phyloP scores from a whole-genome alignment of 2,888 invertebrate genomes.

The Oligia strigilis region DNA sequence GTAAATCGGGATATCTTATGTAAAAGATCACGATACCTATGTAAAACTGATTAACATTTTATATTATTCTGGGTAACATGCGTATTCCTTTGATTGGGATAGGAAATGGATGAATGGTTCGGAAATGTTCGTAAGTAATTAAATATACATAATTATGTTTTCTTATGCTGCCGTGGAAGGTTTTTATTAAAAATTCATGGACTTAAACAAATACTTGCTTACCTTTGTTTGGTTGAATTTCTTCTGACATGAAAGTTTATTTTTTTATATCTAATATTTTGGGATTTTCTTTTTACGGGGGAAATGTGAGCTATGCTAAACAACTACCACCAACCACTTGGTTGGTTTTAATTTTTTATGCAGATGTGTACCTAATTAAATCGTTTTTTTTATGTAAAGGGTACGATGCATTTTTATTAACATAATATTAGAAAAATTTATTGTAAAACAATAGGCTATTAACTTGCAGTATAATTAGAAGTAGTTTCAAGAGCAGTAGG shows the following conservation, averaged over 20 bases:
- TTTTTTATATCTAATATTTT: neutral
- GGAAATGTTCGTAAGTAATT: slow-evolving; percentile 9
- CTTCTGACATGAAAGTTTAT: neutral
- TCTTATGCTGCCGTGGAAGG: accelerated
- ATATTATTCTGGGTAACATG: slow-evolving; percentile 22
- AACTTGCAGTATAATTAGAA: neutral
- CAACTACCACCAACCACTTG: neutral
- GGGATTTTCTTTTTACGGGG: too few relatives aligned
- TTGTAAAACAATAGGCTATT: neutral
- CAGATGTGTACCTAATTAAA: neutral
- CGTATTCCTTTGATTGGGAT: slow-evolving; percentile 29
- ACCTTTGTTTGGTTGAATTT: neutral
- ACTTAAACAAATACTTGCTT: neutral
- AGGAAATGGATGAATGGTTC: slow-evolving; percentile 7
- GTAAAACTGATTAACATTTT: slow-evolving; percentile 51
- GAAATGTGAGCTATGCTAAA: neutral
- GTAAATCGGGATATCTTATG: slow-evolving; percentile 66
- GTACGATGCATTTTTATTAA: neutral
- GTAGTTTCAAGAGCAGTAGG: neutral
- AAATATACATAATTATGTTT: neutral
- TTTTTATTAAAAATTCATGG: neutral
- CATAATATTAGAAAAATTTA: neutral
- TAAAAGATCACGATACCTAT: slow-evolving; percentile 62
- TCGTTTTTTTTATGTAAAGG: neutral
- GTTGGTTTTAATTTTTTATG: neutral